These are phyloP conservation scores for Dascillus cervinus DNA, from an alignment of 2,888 invertebrate species.

Conservation along the genomic window DNA sequence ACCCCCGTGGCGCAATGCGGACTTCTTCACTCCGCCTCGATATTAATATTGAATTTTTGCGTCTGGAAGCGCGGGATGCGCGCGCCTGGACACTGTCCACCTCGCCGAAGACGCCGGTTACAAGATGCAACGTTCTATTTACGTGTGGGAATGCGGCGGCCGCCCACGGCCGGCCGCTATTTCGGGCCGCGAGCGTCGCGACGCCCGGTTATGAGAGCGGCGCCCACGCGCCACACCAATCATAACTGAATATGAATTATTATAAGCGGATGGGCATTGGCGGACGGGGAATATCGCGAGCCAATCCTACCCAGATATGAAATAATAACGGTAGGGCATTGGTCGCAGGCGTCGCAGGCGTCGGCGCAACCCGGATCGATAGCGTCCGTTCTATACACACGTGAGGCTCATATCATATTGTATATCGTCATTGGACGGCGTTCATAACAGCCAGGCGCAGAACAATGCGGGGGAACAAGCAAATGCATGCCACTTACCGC, in stretches of 20 bases:
- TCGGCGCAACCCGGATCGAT: constrained; percentile 38
- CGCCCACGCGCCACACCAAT: constrained; percentile 31
- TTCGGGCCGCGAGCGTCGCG: constrained; percentile 9
- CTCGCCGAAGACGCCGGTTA: constrained; percentile 27
- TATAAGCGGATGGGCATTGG: constrained; percentile 32
- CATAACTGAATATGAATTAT: constrained; percentile 36
- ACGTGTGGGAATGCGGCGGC: constrained; percentile 29
- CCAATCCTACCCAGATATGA: constrained; percentile 53
- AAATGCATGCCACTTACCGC: constrained; percentile 22
- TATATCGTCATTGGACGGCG: constrained; percentile 39
- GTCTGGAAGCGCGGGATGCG: constrained; percentile 45
- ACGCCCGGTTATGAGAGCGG: constrained; percentile 11
- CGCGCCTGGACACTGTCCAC: constrained; percentile 27
- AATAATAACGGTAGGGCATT: constrained; percentile 55
- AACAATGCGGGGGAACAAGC: constrained; percentile 16
- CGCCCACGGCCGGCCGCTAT: constrained; percentile 8
- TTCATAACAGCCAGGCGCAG: constrained; percentile 28
- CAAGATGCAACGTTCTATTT: constrained; percentile 38
- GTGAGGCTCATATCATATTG: constrained; percentile 41
- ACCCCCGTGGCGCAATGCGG: constrained; percentile 47
- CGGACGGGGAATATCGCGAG: constrained; percentile 42
- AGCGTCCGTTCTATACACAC: constrained; percentile 29
- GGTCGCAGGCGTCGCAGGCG: constrained; percentile 43
- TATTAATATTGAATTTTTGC: constrained; percentile 78
- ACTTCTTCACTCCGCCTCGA: constrained; percentile 59